Conservation (phyloP, 2,797 vertebrate genomes). For the Serranus cabrilla region DNA sequence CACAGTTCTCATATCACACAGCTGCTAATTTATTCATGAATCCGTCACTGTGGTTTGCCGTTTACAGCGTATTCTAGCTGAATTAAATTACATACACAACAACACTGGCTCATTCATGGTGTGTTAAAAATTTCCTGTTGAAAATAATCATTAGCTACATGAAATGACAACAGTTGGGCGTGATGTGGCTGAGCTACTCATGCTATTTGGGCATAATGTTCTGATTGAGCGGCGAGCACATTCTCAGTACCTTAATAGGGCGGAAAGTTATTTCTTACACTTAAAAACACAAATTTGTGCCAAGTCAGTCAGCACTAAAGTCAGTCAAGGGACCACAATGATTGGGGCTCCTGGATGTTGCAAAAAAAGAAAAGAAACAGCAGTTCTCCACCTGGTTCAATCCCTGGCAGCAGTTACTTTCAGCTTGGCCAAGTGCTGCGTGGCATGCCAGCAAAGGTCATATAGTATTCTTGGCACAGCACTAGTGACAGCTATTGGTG, state of each 20-base stretch:
- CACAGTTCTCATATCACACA: constrained; percentile 35
- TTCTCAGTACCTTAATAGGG: neutral
- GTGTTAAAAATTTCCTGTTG: neutral
- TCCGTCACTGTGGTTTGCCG: constrained; percentile 17
- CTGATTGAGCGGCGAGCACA: neutral
- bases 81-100: constrained; percentile 2
- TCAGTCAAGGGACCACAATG: constrained; percentile 16
- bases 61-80: constrained; percentile 16
- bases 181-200: neutral
- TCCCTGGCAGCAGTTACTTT: constrained; percentile 28
- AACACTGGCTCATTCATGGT: constrained; percentile 13
- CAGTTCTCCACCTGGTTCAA: constrained; percentile 27
- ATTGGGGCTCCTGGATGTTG: constrained; percentile 19
- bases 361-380: constrained; percentile 4
- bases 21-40: constrained; percentile 49
- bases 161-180: neutral
- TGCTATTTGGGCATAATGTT: constrained; percentile 1
- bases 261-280: neutral
- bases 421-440: constrained; percentile 34
- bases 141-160: constrained; percentile 8
- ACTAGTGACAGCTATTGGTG: constrained; percentile 8
- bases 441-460: constrained; percentile 44
- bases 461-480: constrained; percentile 17
- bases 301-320: neutral
- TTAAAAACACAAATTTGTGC: neutral